phyloP scores from a whole-genome alignment of 2,888 invertebrate genomes.

The Acronicta alni region DNA sequence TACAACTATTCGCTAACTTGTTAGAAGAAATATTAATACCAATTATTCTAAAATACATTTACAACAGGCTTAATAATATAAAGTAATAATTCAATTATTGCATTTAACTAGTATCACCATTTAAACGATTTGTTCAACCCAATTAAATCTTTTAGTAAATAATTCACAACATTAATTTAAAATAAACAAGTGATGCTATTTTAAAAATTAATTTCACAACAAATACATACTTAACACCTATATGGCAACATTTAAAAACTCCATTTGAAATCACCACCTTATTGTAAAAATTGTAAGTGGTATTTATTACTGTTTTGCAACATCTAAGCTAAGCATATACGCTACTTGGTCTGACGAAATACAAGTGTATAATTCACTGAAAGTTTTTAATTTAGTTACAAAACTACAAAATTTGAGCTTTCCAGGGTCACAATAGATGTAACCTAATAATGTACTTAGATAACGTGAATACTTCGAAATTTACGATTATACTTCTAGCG shows the following conservation, averaged over 20 bases:
- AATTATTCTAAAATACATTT: slow-evolving; percentile 71
- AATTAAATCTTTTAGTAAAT: slow-evolving; percentile 74
- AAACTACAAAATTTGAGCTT: slow-evolving; percentile 82
- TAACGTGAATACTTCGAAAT: slow-evolving; percentile 40
- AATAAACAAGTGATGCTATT: slow-evolving; percentile 66
- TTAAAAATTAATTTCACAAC: slow-evolving; percentile 64
- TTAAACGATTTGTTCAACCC: slow-evolving; percentile 72
- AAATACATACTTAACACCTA: slow-evolving; percentile 65
- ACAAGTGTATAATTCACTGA: slow-evolving; percentile 40
- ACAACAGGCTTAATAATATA: slow-evolving; percentile 69
- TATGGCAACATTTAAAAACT: slow-evolving; percentile 75
- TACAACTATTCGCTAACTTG: slow-evolving; percentile 62
- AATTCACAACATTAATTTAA: slow-evolving; percentile 76
- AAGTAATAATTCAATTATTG: slow-evolving; percentile 69
- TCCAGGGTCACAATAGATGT: slow-evolving; percentile 62
- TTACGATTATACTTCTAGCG: slow-evolving; percentile 46
- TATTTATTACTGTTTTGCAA: slow-evolving; percentile 41
- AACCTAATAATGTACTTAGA: slow-evolving; percentile 45
- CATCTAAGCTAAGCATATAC: slow-evolving; percentile 57
- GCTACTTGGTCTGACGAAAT: slow-evolving; percentile 74
- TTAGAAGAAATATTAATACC: slow-evolving; percentile 67
- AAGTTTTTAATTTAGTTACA: slow-evolving; percentile 55
- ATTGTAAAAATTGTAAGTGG: slow-evolving; percentile 38
- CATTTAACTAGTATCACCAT: slow-evolving; percentile 84
- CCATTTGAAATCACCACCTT: slow-evolving; percentile 58